Evolutionary conservation across 2,113 vertebrate species (phyloP).

Genomic region (Gymnarchus niloticus): DNA sequence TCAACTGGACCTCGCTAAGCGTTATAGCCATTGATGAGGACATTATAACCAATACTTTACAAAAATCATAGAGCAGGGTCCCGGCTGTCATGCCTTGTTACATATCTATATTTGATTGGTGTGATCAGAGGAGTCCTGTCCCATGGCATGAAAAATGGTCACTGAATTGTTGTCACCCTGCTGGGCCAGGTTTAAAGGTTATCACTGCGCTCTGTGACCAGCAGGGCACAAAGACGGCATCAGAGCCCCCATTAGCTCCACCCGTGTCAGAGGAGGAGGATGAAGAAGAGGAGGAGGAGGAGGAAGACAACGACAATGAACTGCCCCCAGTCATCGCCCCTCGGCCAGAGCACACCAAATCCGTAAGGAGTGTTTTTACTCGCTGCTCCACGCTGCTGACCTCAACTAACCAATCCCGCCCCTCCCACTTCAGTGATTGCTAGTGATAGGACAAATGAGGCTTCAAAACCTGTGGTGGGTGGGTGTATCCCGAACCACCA

Average conservation of each 20-base stretch:
- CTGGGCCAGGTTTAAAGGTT: not conserved
- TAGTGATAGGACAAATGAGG: too few relatives aligned
- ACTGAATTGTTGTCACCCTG: not conserved
- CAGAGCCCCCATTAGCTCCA: slow-evolving; percentile 88
- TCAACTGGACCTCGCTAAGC: not conserved
- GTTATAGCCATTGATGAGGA: not conserved
- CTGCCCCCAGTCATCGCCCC: slow-evolving; percentile 91
- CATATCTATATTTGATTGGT: not conserved
- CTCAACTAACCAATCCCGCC: not conserved
- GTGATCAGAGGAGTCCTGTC: not conserved
- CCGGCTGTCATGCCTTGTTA: not conserved
- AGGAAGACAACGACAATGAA: slow-evolving; percentile 86
- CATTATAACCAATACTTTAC: not conserved
- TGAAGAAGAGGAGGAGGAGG: slow-evolving; percentile 83
- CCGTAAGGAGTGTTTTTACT: not conserved
- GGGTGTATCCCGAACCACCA: too few relatives aligned
- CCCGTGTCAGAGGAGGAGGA: slow-evolving; percentile 94
- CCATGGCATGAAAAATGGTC: not conserved
- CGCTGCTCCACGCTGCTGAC: not conserved
- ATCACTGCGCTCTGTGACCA: slow-evolving; percentile 27
- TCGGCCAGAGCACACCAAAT: slow-evolving; percentile 94
- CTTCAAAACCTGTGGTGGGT: too few relatives aligned
- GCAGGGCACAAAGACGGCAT: slow-evolving; percentile 88
- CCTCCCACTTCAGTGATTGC: too few relatives aligned
- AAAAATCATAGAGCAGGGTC: not conserved